Percentiles rank a stretch among this genome's conserved stretches.
These are phyloP conservation scores for Mystacornis crossleyi DNA, from an alignment of 2,113 vertebrate genomes.

Conservation along the genomic window DNA sequence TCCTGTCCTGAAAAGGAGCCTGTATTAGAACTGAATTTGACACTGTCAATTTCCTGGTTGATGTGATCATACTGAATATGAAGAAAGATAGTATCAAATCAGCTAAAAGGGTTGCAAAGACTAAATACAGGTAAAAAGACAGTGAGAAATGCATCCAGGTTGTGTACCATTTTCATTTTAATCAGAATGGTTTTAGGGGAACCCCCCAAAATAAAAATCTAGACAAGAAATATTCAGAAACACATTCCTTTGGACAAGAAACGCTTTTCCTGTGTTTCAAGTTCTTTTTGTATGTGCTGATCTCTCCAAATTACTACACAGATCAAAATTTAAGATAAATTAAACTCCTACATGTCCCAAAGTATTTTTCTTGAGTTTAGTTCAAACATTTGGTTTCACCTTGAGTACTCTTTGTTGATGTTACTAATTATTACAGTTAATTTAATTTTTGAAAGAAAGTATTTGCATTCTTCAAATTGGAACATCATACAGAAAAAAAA, in stretches of 20 bases:
- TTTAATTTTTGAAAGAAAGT: background rate
- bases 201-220: background rate
- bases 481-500: background rate
- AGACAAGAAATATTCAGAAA: background rate
- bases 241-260: background rate
- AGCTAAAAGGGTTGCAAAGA: background rate
- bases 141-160: background rate
- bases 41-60: background rate
- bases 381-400: background rate
- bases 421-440: background rate
- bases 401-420: background rate
- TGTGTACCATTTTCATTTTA: background rate
- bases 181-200: background rate
- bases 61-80: background rate
- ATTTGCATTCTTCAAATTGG: background rate
- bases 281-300: fast-evolving
- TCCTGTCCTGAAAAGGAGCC: background rate
- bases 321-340: background rate
- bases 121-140: background rate
- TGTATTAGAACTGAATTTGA: background rate
- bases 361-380: background rate
- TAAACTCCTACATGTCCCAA: background rate
- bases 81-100: background rate
- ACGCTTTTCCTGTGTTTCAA: background rate
- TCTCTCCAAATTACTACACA: background rate